Evolutionary conservation across 1,140 invertebrate genomes (phyloP), one percentile per base, ranked within the genome.

Genomic region (Cheumatopsyche charites): DNA sequence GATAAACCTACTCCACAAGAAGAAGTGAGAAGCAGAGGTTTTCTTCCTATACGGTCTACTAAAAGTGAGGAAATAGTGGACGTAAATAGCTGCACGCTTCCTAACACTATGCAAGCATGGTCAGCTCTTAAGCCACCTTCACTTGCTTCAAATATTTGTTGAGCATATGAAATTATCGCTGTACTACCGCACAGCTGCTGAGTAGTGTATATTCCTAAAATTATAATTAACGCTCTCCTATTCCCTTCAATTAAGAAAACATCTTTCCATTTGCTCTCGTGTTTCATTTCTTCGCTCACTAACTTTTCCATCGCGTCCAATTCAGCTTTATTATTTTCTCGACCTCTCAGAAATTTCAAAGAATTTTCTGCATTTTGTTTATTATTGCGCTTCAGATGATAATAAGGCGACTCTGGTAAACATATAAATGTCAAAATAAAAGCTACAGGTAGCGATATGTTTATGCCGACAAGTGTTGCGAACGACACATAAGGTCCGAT

Each of bases 391-490:
- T 85, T 86, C 0, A 88, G 82, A 26, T 88, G 83, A 75, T 88
- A 94, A 73, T 93, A 89, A 0, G 93, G 92, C 9, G 92, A 92
- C 81, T 95, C 93, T 0, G 92, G 92, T 84, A 93, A 89, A 76
- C 87, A 89, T 43, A 83, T 82, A 78, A 92, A 90, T 0, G 86
- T 86, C 0, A 90, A 71, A 11, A 90, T 83, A 72, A 91, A 89
- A 1, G 90, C 73, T 0, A 88, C 79, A 0, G 90, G 85, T 21
- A 89, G 79, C 0, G 83, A 77, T 23, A 89, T 82, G 73, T 87
- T 87, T 58, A 90, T 84, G 15, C 84, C 81, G 0, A 88, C 86
- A 13, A 88, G 84, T 0, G 86, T 82, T 21, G 86, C 81, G 62
- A 87, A 87, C 15, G 85, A 86, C 0, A 88, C 83, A 65, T 86